Conservation (phyloP, 1,140 invertebrate genomes). For the Lucilia cuprina region DNA sequence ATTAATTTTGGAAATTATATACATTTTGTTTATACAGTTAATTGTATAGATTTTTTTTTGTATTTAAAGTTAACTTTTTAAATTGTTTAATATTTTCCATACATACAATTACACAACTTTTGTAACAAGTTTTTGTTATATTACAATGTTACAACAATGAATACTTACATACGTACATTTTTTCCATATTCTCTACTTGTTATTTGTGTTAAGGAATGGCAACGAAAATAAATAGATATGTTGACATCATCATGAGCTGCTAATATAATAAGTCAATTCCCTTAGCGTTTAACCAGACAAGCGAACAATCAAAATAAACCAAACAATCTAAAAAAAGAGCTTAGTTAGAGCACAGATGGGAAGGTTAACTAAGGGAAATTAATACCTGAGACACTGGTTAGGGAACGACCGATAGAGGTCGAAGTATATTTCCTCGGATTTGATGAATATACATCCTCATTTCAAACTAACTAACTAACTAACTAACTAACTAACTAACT, state of each 20-base stretch:
- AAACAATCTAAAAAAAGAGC: not conserved
- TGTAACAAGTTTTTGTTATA: not conserved
- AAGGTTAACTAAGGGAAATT: not conserved
- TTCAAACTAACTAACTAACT: too few species aligned
- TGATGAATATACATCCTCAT: too few species aligned
- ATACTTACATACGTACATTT: not conserved
- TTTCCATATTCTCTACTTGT: not conserved
- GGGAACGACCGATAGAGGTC: too few species aligned
- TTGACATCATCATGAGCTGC: slow-evolving; percentile 10
- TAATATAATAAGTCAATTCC: slow-evolving; percentile 12
- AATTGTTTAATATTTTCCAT: too few species aligned
- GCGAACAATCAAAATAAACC: not conserved
- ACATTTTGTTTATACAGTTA: not conserved
- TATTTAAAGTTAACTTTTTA: too few species aligned
- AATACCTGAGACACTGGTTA: too few species aligned
- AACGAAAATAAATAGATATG: not conserved
- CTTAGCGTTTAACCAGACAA: not conserved
- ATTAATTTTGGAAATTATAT: not conserved
- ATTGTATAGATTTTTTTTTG: not conserved
- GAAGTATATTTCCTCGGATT: too few species aligned
- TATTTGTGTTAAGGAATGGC: not conserved
- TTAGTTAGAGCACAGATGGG: not conserved
- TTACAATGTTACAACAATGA: not conserved
- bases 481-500: too few species aligned
- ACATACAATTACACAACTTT: not conserved